Base-by-base conservation (phyloP, 2,888 invertebrate genomes). In the Toxonevra muliebris region DNA sequence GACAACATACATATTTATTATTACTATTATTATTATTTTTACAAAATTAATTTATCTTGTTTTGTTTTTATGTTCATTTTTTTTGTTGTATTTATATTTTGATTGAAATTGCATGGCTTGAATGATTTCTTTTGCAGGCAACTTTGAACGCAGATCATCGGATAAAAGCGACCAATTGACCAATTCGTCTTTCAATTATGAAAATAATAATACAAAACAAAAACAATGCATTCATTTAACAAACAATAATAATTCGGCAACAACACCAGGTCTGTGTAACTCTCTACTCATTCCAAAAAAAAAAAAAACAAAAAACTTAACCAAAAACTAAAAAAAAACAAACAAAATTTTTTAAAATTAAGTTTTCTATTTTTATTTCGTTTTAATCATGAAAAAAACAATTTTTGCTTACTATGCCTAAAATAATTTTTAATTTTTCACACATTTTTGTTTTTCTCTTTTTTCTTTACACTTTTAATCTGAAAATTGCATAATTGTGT, bases 201-300 rank as follows among this genome's bases (percentile, higher is more conserved):
- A 83, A 76, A 80, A 82, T 80, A 82, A 83, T 80, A 85, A 83
- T 80, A 85, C n/a, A n/a, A n/a, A 79, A 81, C 72, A 72, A 70
- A 85, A 85, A 30, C 30, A 30, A 85, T 77, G 80, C 83, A 83
- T 83, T 82, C 82, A 82, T 82, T 83, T 83, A 82, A 82, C 82
- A 82, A 83, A 83, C 82, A 83, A 83, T 83, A 83, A 71, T 67
- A 67, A 83, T 82, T 82, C 82, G 80, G 84, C 85, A 77, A 84
- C 85, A 80, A 84, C 84, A 82, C 84, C 85, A 85, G 85, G 85
- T 85, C 83, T 82, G 84, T 84, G 78, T 77, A 80, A 79, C 77
- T 76, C 77, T 62, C 40, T 63, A 53, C 58, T 55, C 41, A 59
- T 61, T 48, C 60, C 15, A 76, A 77, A 77, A 76, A 15, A 69